phyloP scores from a whole-genome alignment of 1,140 invertebrate species.

The Cardiocondyla obscurior region DNA sequence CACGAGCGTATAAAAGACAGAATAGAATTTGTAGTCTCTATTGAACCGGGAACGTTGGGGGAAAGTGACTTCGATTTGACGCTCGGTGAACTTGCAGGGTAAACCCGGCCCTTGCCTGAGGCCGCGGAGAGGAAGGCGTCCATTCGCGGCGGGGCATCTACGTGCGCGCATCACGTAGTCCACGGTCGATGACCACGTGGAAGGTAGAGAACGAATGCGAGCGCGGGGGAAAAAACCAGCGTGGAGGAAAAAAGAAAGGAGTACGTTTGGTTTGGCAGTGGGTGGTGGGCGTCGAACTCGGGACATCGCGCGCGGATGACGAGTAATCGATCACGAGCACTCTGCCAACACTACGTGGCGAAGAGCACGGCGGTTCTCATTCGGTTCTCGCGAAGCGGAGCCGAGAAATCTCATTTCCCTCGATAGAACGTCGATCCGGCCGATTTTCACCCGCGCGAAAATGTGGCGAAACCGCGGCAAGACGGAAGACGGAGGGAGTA shows the following conservation, averaged over 20 bases:
- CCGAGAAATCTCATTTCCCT: not conserved
- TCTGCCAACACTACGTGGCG: slow-evolving; percentile 77
- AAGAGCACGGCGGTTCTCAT: slow-evolving; percentile 75
- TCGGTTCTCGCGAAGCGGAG: slow-evolving; percentile 1
- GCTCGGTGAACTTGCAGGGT: slow-evolving; percentile 49
- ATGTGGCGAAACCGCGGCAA: not conserved
- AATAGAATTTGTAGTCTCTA: slow-evolving; percentile 29
- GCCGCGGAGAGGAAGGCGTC: slow-evolving; percentile 24
- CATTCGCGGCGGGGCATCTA: slow-evolving; percentile 27
- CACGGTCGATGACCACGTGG: slow-evolving; percentile 63
- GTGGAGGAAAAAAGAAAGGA: slow-evolving; percentile 69
- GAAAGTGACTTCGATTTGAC: slow-evolving; percentile 56
- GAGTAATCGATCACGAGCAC: slow-evolving; percentile 82
- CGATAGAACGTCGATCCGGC: not conserved
- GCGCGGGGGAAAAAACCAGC: slow-evolving; percentile 9
- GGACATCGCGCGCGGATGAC: slow-evolving; percentile 78
- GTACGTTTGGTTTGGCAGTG: slow-evolving; percentile 76
- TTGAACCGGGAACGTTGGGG: slow-evolving; percentile 27
- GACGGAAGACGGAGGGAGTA: not conserved
- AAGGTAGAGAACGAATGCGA: slow-evolving; percentile 18
- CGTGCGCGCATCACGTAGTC: slow-evolving; percentile 35
- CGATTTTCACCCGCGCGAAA: not conserved
- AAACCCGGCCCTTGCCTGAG: slow-evolving; percentile 1
- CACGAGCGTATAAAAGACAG: not conserved
- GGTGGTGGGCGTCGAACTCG: slow-evolving; percentile 74